A percentile compares a stretch with the other conserved stretches of the same genome.
phyloP scores from a whole-genome alignment of 2,113 vertebrate species.

The Xenotilapia leptura region DNA sequence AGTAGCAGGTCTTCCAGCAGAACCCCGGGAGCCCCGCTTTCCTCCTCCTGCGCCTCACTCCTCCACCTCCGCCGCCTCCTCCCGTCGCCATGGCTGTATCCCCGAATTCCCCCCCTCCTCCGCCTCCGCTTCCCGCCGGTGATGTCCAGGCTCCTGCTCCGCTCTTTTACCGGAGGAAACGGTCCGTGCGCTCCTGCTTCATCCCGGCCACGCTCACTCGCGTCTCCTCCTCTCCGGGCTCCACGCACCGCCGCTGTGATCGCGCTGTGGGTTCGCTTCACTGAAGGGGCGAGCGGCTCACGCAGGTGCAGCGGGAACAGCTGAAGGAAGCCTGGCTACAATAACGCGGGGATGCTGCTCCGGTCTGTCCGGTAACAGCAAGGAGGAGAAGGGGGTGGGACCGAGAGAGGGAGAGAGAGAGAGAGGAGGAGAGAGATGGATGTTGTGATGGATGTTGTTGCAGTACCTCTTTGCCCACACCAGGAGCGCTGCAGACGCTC shows the following conservation, averaged over 20 bases:
- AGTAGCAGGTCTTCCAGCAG: constrained; percentile 72
- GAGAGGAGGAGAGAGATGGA: neutral
- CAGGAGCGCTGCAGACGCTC: neutral
- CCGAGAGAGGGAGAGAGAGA: neutral
- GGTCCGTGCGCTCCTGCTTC: constrained; percentile 11
- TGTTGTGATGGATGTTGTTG: constrained; percentile 47
- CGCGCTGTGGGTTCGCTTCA: neutral
- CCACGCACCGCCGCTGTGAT: neutral
- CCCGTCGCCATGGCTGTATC: constrained; percentile 62
- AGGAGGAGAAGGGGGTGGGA: neutral
- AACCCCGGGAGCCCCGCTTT: constrained; percentile 62
- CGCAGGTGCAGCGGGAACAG: constrained; percentile 1
- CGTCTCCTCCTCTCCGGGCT: neutral
- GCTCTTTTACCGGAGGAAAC: constrained; percentile 42
- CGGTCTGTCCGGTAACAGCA: constrained; percentile 4
- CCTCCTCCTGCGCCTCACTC: constrained; percentile 56
- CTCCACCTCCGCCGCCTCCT: constrained; percentile 43
- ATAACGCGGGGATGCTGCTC: constrained; percentile 22
- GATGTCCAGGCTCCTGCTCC: constrained; percentile 52
- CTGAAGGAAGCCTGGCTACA: constrained; percentile 17
- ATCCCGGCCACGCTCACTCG: neutral
- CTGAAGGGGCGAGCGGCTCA: neutral
- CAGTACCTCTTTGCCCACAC: neutral
- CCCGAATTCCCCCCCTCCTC: constrained; percentile 36
- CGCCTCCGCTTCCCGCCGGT: constrained; percentile 32